Evolutionary conservation across 2,888 invertebrate genomes (phyloP).

Genomic region (Microctonus aethiopoides): DNA sequence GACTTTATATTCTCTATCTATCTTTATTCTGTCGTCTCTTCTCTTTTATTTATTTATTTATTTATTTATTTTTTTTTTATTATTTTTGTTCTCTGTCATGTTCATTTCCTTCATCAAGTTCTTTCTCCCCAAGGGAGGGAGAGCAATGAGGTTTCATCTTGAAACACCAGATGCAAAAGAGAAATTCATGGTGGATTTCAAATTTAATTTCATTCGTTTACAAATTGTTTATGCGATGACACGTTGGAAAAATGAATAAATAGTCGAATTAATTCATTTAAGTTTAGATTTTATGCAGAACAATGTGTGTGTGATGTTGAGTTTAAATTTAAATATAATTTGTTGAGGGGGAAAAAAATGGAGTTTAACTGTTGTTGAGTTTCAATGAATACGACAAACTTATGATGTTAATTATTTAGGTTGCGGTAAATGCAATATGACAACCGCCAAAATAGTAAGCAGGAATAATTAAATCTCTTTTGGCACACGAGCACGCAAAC

Average conservation of each 20-base stretch:
- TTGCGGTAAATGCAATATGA: slow-evolving; percentile 24
- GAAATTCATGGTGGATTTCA: slow-evolving; percentile 11
- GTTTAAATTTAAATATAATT: too few relatives aligned
- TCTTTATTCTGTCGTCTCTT: neutral
- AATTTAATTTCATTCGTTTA: slow-evolving; percentile 22
- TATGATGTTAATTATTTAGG: slow-evolving; percentile 35
- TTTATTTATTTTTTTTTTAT: too few relatives aligned
- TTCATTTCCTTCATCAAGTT: neutral
- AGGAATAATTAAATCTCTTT: slow-evolving; percentile 47
- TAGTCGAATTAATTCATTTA: neutral
- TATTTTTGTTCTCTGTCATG: neutral
- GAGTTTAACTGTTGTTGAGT: slow-evolving; percentile 5
- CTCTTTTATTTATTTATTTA: too few relatives aligned
- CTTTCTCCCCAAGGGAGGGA: neutral
- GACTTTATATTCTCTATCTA: neutral
- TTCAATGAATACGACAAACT: slow-evolving; percentile 28
- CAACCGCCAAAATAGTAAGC: slow-evolving; percentile 47
- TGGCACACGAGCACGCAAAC: slow-evolving; percentile 40
- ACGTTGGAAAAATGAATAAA: neutral
- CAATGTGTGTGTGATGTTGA: too few relatives aligned
- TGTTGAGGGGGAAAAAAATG: too few relatives aligned
- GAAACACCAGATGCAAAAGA: slow-evolving; percentile 5
- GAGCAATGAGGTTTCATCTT: slow-evolving; percentile 1
- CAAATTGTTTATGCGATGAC: slow-evolving; percentile 9
- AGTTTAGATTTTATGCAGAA: too few relatives aligned